These are phyloP conservation scores for Drosophila merina DNA, from an alignment of 2,888 invertebrate genomes.

Conservation along the genomic window DNA sequence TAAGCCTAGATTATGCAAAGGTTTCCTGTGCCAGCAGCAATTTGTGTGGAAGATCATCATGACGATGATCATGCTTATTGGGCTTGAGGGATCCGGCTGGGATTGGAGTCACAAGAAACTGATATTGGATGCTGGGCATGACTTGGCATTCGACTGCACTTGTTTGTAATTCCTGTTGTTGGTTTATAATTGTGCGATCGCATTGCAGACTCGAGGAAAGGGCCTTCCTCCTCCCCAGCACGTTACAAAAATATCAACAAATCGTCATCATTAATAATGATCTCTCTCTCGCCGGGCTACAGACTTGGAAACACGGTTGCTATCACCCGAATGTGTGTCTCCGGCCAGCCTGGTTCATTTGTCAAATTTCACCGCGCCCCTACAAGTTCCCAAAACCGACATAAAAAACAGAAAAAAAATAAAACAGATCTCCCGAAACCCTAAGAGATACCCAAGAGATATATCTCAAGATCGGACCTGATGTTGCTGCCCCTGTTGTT, in stretches of 20 bases:
- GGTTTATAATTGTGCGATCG: constrained; percentile 53
- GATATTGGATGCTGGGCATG: constrained; percentile 51
- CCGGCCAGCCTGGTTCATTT: constrained; percentile 63
- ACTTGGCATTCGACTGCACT: constrained; percentile 71
- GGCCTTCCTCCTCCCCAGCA: constrained; percentile 65
- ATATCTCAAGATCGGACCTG: constrained; percentile 44
- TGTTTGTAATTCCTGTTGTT: constrained; percentile 71
- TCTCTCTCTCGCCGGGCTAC: constrained; percentile 72
- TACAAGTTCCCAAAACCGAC: constrained; percentile 28
- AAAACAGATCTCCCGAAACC: constrained; percentile 40
- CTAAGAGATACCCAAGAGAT: constrained; percentile 49
- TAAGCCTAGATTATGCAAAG: constrained; percentile 82
- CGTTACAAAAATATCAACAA: constrained; percentile 83
- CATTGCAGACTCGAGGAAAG: constrained; percentile 49
- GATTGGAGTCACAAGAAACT: background rate
- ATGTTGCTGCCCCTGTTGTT: constrained; percentile 42
- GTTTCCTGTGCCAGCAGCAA: constrained; percentile 79
- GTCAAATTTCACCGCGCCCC: constrained; percentile 78
- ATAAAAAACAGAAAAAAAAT: constrained; percentile 48
- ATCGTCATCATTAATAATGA: constrained; percentile 84
- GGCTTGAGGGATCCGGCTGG: background rate
- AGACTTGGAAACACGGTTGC: constrained; percentile 46
- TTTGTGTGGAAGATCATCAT: constrained; percentile 67
- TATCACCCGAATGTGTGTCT: constrained; percentile 30
- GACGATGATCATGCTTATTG: constrained; percentile 42